Base-by-base conservation (phyloP, 1,140 invertebrate genomes). In the Homalodisca vitripennis region DNA sequence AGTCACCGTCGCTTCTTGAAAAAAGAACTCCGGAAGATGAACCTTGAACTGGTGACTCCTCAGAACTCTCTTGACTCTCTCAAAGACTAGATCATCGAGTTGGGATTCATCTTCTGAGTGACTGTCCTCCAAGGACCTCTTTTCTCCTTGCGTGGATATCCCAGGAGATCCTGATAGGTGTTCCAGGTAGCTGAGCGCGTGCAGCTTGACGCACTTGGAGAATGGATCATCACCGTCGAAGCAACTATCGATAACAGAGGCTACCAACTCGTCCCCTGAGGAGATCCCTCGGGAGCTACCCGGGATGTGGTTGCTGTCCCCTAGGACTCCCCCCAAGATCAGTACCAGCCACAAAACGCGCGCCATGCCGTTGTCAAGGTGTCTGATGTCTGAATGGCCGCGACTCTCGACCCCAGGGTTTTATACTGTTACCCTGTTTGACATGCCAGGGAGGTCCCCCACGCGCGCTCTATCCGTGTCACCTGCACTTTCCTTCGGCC, bases 81-180 rank as follows among this genome's bases (percentile, higher is more conserved):
- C 85, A 66, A 88, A 86, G 68, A 93, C 87, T 30, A 89, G 87
- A 75, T 89, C 88, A 72, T 92, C 90, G 60, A 92, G 83, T 73
- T 89, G 86, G 63, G 88, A 82, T 13, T 57, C 41, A 60, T 22
- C 27, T 3, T 17, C 29, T 29, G 24, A 47, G 6, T 27, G 26
- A 30, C 20, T 30, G 10, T 60, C 55, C 14, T 55, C 31, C 55
- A 30, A 27, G 53, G 32, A 66, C 29, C 26, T 65, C 31, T 13
- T 1, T 22, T 22, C 6, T 55, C 24, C 63, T n/a, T n/a, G n/a
- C n/a, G n/a, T n/a, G n/a, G n/a, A n/a, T n/a, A n/a, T n/a, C 67
- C 1, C 53, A 55, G 17, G 32, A 22, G 34, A 13, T 66, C 69
- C 55, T n/a, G 55, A 14, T 13, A 60, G 57, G 20, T 46, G 70